phyloP scores from a whole-genome alignment of 2,113 vertebrate genomes.

The Sander vitreus region DNA sequence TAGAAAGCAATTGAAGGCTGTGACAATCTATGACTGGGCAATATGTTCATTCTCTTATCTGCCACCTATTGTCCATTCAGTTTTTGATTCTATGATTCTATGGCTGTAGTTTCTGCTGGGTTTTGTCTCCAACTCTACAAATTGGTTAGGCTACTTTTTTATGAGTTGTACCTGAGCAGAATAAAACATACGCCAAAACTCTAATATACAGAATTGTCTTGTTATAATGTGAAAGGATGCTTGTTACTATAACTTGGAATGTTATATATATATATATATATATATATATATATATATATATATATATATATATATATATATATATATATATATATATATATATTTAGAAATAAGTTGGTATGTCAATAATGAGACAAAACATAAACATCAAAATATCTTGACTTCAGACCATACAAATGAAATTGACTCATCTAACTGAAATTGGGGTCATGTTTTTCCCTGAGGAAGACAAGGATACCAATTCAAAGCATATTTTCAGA shows the following conservation, averaged over 20 bases:
- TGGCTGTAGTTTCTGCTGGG: neutral
- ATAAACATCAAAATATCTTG: no score
- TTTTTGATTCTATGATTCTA: neutral
- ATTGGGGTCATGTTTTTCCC: no score
- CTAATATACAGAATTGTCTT: neutral
- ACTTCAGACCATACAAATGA: no score
- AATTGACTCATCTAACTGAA: no score
- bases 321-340: no score
- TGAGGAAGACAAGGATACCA: no score
- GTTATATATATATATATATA: no score
- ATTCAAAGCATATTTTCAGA: no score
- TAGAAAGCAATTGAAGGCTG: slow-evolving; percentile 37
- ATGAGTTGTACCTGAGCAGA: neutral
- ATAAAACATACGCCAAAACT: neutral
- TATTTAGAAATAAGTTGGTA: no score
- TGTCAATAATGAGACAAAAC: no score
- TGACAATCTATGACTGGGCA: slow-evolving; percentile 45
- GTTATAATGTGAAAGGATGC: neutral
- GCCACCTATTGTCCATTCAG: slow-evolving; percentile 2
- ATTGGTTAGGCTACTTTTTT: neutral
- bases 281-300: no score
- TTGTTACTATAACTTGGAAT: neutral
- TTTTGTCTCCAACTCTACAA: neutral
- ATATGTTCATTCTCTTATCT: neutral
- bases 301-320: no score